phyloP scores from a whole-genome alignment of 2,888 invertebrate species.

The Trachelus iudaicus region DNA sequence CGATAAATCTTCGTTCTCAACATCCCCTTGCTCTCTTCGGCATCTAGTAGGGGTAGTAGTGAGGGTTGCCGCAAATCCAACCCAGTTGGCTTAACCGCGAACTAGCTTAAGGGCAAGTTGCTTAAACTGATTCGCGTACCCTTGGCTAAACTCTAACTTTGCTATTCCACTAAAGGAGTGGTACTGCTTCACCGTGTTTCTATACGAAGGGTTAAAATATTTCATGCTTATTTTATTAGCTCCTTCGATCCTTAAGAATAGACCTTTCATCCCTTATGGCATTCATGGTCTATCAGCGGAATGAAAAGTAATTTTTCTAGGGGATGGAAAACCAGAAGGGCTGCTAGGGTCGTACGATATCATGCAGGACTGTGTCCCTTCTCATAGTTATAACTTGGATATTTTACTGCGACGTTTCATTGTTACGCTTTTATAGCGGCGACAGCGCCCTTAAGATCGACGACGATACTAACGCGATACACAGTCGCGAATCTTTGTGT shows the following conservation, averaged over 20 bases:
- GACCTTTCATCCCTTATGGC: background rate
- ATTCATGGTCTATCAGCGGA: background rate
- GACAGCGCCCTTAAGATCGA: background rate
- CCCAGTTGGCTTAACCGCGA: background rate
- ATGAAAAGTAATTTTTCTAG: background rate
- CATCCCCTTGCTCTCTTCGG: background rate
- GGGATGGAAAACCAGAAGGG: background rate
- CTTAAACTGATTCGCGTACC: background rate
- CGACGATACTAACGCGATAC: background rate
- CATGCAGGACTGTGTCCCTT: background rate
- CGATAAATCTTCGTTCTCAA: background rate
- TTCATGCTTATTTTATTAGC: background rate
- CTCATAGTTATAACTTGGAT: background rate
- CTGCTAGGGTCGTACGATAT: background rate
- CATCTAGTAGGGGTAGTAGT: background rate
- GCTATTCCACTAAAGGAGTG: background rate
- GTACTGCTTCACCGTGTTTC: background rate
- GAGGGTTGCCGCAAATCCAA: background rate
- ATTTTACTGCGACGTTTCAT: background rate
- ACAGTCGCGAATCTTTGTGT: background rate
- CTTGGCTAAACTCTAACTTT: background rate
- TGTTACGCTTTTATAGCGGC: background rate
- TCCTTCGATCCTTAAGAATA: background rate
- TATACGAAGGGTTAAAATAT: background rate
- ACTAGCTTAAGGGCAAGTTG: background rate